Evolutionary conservation across 2,113 vertebrate species (phyloP).

Genomic region (Microtus oregoni): DNA sequence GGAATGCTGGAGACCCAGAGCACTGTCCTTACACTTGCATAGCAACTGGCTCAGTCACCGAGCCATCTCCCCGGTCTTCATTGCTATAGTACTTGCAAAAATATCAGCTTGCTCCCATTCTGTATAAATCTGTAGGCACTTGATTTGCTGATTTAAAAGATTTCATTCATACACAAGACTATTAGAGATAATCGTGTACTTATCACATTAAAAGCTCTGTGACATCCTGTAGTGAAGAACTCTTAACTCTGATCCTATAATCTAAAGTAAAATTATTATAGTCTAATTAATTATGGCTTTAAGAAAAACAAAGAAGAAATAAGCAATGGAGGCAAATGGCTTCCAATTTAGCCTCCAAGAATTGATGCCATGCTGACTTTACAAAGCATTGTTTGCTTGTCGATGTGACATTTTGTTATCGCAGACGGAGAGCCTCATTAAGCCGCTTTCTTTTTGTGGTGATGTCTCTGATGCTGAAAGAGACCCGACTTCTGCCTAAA

Average conservation of each 20-base stretch:
- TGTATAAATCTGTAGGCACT: neutral
- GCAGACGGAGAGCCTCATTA: neutral
- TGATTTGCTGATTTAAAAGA: neutral
- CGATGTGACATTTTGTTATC: neutral
- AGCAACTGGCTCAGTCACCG: neutral
- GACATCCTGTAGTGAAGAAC: neutral
- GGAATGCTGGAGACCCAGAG: neutral
- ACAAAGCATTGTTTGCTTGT: neutral
- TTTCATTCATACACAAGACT: neutral
- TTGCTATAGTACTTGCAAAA: neutral
- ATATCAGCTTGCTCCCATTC: neutral
- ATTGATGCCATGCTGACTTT: neutral
- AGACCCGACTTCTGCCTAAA: conserved; percentile 82
- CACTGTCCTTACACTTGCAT: neutral
- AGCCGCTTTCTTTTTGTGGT: conserved; percentile 74
- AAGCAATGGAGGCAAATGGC: neutral
- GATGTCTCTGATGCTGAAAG: conserved; percentile 79
- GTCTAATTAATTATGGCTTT: neutral
- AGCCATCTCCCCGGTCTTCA: neutral
- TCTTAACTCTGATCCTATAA: neutral
- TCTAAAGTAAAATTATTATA: neutral
- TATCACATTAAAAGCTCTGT: neutral
- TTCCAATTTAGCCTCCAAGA: neutral
- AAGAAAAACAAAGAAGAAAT: neutral
- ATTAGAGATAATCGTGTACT: neutral